Evolutionary conservation across 2,113 vertebrate genomes (phyloP), one percentile per base, ranked within the genome.

Genomic region (Speoplatyrhinus poulsoni): DNA sequence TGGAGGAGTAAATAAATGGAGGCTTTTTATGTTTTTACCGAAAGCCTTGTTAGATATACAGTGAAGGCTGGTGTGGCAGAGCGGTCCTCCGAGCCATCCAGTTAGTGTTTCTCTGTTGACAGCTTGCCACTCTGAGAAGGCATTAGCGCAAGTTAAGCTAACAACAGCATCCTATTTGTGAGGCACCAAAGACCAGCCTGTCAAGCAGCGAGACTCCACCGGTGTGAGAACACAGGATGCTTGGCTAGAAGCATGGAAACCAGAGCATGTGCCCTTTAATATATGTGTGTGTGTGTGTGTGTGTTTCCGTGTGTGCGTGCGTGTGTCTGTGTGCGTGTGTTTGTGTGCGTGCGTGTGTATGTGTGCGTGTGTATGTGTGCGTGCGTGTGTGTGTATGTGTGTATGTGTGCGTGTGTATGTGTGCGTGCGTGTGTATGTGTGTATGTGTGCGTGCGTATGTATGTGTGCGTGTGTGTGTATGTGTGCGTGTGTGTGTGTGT

Each of bases 201-300:
- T 73, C 53, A 76, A 57, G 54, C 12, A 64, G 19, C 60, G 33
- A 48, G 63, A 33, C 57, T 69, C 69, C 50, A 47, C 13, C 62
- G 76, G 80, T 83, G 85, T 83, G 88, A 91, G 77, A 85, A 80
- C 72, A 79, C 78, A 88, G 88, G 90, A 93, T 90, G 88, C 55
- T 52, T 61, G 55, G 48, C 55, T 10, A 54, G 62, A 69, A 72
- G 75, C 65, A 70, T 69, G 83, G 76, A 82, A 81, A 90, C 76
- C 85, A 71, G 77, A 88, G 71, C 4, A 58, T 71, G 33, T 60
- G 3, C 46, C 41, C 66, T 36, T 61, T 36, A 46, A 41, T 58
- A 26, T 58, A 26, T 26, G 19, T 26, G 19, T 2, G 2, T 26
- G 2, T 26, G 2, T 26, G 26, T 26, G 26, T 58, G 56, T 58